Conservation (phyloP, 2,797 vertebrate genomes). For the Arrhamphus sclerolepis region DNA sequence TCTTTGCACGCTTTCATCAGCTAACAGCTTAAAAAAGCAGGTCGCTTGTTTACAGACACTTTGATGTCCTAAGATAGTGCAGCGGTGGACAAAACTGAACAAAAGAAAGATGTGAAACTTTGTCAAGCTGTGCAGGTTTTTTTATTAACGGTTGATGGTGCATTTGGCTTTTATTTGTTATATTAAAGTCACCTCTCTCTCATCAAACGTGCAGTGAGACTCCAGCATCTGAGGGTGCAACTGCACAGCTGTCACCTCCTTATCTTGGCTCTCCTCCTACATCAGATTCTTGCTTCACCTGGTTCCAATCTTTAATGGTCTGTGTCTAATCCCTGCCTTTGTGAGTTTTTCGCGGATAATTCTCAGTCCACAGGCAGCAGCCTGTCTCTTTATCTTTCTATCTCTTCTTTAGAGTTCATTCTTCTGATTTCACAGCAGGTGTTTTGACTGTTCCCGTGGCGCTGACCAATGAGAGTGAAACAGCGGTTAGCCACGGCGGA, state of each 20-base stretch:
- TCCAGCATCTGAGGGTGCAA: slow-evolving; percentile 7
- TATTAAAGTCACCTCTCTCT: neutral
- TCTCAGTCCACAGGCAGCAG: slow-evolving; percentile 47
- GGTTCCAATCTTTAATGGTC: slow-evolving; percentile 38
- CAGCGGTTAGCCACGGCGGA: slow-evolving; percentile 34
- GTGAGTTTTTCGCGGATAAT: slow-evolving; percentile 68
- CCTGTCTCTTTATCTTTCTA: slow-evolving; percentile 28
- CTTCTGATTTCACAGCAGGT: slow-evolving; percentile 44
- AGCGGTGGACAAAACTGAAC: too few species aligned
- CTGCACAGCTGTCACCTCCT: slow-evolving; percentile 6
- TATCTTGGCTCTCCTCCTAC: slow-evolving; percentile 13
- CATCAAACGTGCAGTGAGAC: neutral
- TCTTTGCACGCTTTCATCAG: too few species aligned
- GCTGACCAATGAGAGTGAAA: slow-evolving; percentile 51
- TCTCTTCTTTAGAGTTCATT: slow-evolving; percentile 35
- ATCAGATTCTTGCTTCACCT: slow-evolving; percentile 33
- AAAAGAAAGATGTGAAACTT: too few species aligned
- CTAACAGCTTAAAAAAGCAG: too few species aligned
- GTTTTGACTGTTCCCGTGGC: slow-evolving; percentile 48
- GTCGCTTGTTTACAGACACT: too few species aligned
- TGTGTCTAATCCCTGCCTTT: slow-evolving; percentile 13
- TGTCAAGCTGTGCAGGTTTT: too few species aligned
- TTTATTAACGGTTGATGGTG: too few species aligned
- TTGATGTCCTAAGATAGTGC: too few species aligned
- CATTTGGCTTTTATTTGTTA: neutral